phyloP scores from a whole-genome alignment of 2,797 vertebrate genomes.

The Rachycentron canadum region DNA sequence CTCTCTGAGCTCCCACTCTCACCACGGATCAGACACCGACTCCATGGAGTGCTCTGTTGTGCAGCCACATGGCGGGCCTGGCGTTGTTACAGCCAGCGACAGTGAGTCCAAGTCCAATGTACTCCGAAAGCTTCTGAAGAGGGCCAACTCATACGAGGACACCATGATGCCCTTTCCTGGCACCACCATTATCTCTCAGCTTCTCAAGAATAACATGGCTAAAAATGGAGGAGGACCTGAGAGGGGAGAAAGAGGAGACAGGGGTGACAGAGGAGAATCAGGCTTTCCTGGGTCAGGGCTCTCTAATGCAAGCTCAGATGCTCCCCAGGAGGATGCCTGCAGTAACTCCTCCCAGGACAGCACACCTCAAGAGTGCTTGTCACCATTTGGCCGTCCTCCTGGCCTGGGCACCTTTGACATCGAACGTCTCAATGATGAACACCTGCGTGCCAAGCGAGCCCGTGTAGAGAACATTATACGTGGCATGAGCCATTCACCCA shows the following conservation, averaged over 20 bases:
- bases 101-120: slow-evolving; percentile 94
- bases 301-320: slow-evolving; percentile 95
- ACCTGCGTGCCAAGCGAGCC: slow-evolving; percentile 97
- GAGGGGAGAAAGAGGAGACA: slow-evolving; percentile 76
- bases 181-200: slow-evolving; percentile 98
- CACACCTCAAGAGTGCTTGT: slow-evolving; percentile 96
- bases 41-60: slow-evolving; percentile 96
- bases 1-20: slow-evolving; percentile 87
- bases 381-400: slow-evolving; percentile 94
- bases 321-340: slow-evolving; percentile 96
- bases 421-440: slow-evolving; percentile 96
- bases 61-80: slow-evolving; percentile 94
- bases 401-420: slow-evolving; percentile 93
- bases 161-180: slow-evolving; percentile 99
- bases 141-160: slow-evolving; percentile 99
- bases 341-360: slow-evolving; percentile 99
- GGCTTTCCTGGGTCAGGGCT: slow-evolving; percentile 95
- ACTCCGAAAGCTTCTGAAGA: slow-evolving; percentile 99
- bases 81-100: slow-evolving; percentile 78
- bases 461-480: slow-evolving; percentile 99
- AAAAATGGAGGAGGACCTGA: slow-evolving; percentile 92
- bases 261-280: slow-evolving; percentile 79
- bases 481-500: slow-evolving; percentile 99
- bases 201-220: slow-evolving; percentile 99
- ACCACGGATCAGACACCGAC: slow-evolving; percentile 95